phyloP scores from a whole-genome alignment of 2,797 vertebrate genomes.

The Acanthis flammea region DNA sequence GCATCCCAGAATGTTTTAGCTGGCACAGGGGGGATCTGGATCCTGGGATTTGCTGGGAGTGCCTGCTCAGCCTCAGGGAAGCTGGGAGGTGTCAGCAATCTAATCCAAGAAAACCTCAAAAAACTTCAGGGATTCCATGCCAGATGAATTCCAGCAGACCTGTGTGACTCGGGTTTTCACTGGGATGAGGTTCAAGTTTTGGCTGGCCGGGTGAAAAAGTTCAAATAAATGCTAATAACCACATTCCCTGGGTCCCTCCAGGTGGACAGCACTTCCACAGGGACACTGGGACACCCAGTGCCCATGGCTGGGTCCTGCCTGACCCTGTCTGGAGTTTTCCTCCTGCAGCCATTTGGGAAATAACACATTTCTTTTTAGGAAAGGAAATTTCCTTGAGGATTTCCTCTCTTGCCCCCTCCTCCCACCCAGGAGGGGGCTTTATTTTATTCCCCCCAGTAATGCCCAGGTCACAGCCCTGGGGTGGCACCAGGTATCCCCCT shows the following conservation, averaged over 20 bases:
- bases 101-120: background rate
- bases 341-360: background rate
- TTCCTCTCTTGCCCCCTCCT: background rate
- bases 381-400: background rate
- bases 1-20: background rate
- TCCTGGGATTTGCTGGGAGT: accelerated
- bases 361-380: background rate
- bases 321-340: background rate
- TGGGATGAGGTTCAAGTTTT: background rate
- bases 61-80: background rate
- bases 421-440: background rate
- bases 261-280: accelerated
- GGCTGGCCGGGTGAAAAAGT: background rate
- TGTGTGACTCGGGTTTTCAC: background rate
- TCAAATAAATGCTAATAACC: background rate
- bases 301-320: background rate
- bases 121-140: background rate
- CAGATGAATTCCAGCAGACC: accelerated
- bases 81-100: accelerated
- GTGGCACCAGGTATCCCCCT: background rate
- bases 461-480: background rate
- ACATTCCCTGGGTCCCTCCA: background rate
- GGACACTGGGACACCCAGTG: background rate
- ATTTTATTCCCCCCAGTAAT: background rate
- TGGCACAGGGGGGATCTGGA: background rate